Base-by-base conservation (phyloP, 2,797 vertebrate genomes). In the Xenops minutus region DNA sequence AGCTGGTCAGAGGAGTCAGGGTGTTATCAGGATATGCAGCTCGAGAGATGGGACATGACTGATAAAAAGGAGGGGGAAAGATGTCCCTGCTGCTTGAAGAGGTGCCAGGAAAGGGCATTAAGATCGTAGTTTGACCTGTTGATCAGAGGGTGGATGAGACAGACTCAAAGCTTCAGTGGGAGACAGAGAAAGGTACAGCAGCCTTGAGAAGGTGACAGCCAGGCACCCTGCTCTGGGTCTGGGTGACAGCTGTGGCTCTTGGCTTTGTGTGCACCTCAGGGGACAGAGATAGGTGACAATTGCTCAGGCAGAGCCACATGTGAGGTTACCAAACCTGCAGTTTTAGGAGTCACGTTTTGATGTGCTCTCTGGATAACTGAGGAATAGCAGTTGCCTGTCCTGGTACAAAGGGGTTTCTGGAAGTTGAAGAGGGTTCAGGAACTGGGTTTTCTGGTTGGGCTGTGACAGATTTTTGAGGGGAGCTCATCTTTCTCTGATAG, bases 101-200 rank as follows among this genome's bases (percentile, higher is more conserved):
- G n/a, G 34, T 1, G 1, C 19, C 4, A 22, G 34, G 74, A 48
- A 67, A 73, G 10, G 32, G 13, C 0, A 0, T 67, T 74, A 64
- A 44, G 39, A 2, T 22, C 0, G 0, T 10, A 14, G 12, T 23
- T 77, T 7, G 61, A 30, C 68, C 39, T 74, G 17, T 18, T 8
- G 34, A 72, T 12, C 9, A 18, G 19, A 52, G 18, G 7, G 13
- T 59, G 21, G 43, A 44, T 67, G n/a, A 58, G 46, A 48, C 13
- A 68, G 49, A 43, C 66, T 66, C 8, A 79, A 27, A 68, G 46
- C 10, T 43, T 20, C 22, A 8, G 3, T 7, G 15, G 10, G 21
- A 44, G 18, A 8, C 4, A 3, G 52, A 62, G 36, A 67, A 86
- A 71, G 29, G 16, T 26, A 12, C 39, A 36, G 43, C 1, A 0